These are phyloP conservation scores for Lagodon rhomboides DNA, from an alignment of 2,797 vertebrate genomes.

Conservation along the genomic window DNA sequence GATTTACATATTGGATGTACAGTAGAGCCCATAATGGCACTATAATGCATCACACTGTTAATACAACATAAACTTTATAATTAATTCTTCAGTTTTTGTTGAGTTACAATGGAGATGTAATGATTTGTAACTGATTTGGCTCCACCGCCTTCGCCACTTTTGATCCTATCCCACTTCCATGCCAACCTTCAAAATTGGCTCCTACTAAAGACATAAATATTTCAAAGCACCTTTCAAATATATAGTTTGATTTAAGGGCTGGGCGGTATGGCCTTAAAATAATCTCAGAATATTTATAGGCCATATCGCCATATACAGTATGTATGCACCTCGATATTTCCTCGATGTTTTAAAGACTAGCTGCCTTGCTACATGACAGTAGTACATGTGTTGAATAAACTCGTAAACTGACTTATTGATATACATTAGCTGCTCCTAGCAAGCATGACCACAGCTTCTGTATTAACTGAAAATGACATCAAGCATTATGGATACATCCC, in stretches of 20 bases:
- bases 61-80: neutral
- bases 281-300: too few relatives aligned
- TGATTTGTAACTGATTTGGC: too few relatives aligned
- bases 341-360: too few relatives aligned
- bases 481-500: neutral
- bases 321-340: too few relatives aligned
- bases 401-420: too few relatives aligned
- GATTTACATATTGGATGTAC: neutral
- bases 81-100: neutral
- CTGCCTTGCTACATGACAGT: too few relatives aligned
- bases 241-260: neutral
- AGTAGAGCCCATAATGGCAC: neutral
- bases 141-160: neutral
- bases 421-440: too few relatives aligned
- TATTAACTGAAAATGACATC: too few relatives aligned
- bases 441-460: too few relatives aligned
- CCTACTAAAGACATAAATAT: neutral
- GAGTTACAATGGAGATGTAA: neutral
- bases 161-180: neutral
- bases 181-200: neutral
- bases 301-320: too few relatives aligned
- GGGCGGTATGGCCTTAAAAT: too few relatives aligned
- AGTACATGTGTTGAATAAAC: too few relatives aligned
- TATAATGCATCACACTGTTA: neutral
- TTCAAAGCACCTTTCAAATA: neutral